Conservation (phyloP, 2,113 vertebrate genomes). For the Boleophthalmus pectinirostris region DNA sequence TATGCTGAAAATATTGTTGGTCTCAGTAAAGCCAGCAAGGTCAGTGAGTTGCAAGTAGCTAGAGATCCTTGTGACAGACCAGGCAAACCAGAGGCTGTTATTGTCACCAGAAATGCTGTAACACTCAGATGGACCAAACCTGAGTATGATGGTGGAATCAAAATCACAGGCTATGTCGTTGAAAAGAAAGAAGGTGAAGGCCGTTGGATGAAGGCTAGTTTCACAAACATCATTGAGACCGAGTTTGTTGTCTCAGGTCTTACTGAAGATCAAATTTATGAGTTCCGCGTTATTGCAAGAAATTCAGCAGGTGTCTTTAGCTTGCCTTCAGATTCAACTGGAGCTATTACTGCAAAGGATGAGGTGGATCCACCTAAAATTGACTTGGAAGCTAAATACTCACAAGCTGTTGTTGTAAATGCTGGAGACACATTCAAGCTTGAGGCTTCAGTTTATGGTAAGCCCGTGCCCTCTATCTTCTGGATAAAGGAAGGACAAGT, state of each 20-base stretch:
- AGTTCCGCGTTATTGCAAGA: constrained; percentile 94
- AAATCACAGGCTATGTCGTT: constrained; percentile 93
- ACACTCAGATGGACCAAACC: constrained; percentile 95
- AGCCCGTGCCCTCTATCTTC: constrained; percentile 88
- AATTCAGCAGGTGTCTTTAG: constrained; percentile 92
- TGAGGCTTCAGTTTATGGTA: constrained; percentile 88
- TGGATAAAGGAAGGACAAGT: constrained; percentile 88
- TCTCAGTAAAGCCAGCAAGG: constrained; percentile 89
- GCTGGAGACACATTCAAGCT: constrained; percentile 92
- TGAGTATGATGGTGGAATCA: constrained; percentile 90
- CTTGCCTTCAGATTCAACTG: constrained; percentile 92
- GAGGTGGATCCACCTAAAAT: constrained; percentile 94
- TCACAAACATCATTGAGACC: constrained; percentile 92
- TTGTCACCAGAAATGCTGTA: constrained; percentile 91
- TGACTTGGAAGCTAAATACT: constrained; percentile 92
- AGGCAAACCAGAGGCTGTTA: constrained; percentile 90
- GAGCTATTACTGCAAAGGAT: constrained; percentile 92
- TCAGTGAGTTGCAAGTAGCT: constrained; percentile 89
- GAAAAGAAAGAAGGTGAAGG: constrained; percentile 92
- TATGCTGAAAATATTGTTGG: constrained; percentile 97
- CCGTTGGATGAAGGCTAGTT: constrained; percentile 99
- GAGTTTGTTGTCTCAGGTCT: constrained; percentile 93
- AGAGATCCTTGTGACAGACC: constrained; percentile 95
- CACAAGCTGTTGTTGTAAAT: constrained; percentile 85
- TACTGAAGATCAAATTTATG: constrained; percentile 90